Base-by-base conservation (phyloP, 1,140 invertebrate species). In the Dufourea novaeangliae region DNA sequence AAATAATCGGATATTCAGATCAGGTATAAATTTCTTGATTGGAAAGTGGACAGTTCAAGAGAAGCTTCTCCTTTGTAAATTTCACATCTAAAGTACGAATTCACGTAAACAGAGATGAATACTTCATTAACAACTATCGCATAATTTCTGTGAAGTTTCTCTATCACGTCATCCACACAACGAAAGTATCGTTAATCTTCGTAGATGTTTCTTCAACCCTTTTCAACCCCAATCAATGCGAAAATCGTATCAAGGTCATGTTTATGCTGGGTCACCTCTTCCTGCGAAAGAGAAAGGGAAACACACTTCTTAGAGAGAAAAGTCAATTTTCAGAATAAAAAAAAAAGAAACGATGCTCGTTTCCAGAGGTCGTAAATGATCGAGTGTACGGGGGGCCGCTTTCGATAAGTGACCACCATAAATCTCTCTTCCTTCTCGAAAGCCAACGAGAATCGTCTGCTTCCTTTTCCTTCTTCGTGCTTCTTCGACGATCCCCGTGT, bases 341-440 rank as follows among this genome's bases (percentile, higher is more conserved):
- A 29, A 50, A 20, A 63, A 46, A n/a, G 68, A 67, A 67, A 54
- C 29, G 39, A 54, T 29, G 22, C n/a, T 62, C 29, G 52, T 72
- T 79, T 41, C 41, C n/a, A 22, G 41, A 71, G 67, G 41, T 77
- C 22, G 76, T 80, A 77, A 79, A 71, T 80, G 72, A 63, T 59
- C 59, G 61, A 72, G 56, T 70, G 17, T 68, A 72, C 52, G 62
- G 64, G 62, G 64, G 70, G 56, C 75, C 46, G 46, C 39, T 57
- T 61, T 80, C 68, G 83, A 85, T 84, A 84, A 80, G 82, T 69
- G 64, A 78, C 69, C 61, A 59, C 70, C 74, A 81, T 85, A 85
- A 84, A 85, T 85, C 70, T 84, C 63, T n/a, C 41, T 39, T 37
- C 39, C 10, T 63, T 39, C 56, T 68, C 32, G 61, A 71, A 41